Evolutionary conservation across 2,888 invertebrate genomes (phyloP).

Genomic region (Argynnis bischoffii): DNA sequence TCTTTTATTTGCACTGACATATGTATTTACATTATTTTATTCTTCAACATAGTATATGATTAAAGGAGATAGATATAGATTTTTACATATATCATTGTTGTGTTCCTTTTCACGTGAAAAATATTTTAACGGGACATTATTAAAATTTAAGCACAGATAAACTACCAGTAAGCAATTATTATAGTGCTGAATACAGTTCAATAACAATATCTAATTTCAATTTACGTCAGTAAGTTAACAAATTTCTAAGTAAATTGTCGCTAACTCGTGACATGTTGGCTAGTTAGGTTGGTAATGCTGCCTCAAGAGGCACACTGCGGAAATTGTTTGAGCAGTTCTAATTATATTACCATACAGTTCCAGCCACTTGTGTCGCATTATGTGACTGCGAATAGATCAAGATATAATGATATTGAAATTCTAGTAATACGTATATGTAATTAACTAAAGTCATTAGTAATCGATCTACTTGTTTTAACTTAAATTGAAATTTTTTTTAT

Average conservation of each 20-base stretch:
- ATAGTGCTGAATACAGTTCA: not conserved
- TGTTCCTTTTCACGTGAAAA: too few species aligned
- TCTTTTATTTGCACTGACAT: too few species aligned
- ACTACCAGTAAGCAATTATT: too few species aligned
- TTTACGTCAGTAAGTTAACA: slow-evolving; percentile 19
- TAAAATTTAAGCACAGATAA: too few species aligned
- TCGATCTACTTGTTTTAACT: too few species aligned
- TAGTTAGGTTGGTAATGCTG: slow-evolving; percentile 8
- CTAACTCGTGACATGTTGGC: slow-evolving; percentile 22
- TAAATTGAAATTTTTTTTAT: too few species aligned
- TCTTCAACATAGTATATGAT: too few species aligned
- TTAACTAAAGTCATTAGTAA: too few species aligned
- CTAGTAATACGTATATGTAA: not conserved
- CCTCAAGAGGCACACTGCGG: slow-evolving; percentile 17
- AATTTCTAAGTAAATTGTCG: slow-evolving; percentile 22
- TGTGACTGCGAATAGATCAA: not conserved
- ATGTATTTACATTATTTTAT: too few species aligned
- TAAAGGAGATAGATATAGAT: too few species aligned
- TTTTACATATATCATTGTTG: too few species aligned
- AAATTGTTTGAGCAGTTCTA: slow-evolving; percentile 23
- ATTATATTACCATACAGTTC: slow-evolving; percentile 8
- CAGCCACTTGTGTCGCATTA: not conserved
- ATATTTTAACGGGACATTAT: too few species aligned
- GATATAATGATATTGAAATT: not conserved
- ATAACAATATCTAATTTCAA: slow-evolving; percentile 2